Base-by-base conservation (phyloP, 2,888 invertebrate genomes). In the Athalia rosae region DNA sequence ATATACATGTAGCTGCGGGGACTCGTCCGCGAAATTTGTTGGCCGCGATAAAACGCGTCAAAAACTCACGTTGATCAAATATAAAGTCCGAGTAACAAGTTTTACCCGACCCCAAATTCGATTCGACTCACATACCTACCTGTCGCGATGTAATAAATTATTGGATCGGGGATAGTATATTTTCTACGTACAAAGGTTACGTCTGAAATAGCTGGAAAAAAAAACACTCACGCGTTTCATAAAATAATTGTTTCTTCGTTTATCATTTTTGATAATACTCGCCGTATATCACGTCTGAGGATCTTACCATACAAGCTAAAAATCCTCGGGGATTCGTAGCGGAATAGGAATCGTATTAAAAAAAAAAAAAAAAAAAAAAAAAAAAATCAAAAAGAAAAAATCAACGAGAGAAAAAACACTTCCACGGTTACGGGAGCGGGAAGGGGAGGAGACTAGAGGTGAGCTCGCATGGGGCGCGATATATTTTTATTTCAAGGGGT, bases 21-120 rank as follows among this genome's bases (percentile, higher is more conserved):
- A 53, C 53, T 11, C 8, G n/a, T 53, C n/a, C 53, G n/a, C 53
- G 53, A 53, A n/a, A 28, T 28, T 28, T 28, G 28, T 28, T 28
- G 28, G 28, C 28, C 28, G 28, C 28, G 28, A 28, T 28, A 28
- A 28, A 28, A 28, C 28, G 28, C 28, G 28, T 28, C 28, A 28
- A 28, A 28, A 28, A 28, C 28, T 28, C 28, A 28, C 41, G 28
- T 53, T 67, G 53, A 67, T 67, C 67, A 15, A 67, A 67, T 67
- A 67, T 50, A 67, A 67, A 67, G 67, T 67, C 15, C 1, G 7
- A 67, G 67, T 67, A 67, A 67, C 67, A 67, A 67, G 67, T 67
- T 67, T 67, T 67, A 67, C 53, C 61, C 67, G 7, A 48, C 48
- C 50, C 53, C 15, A 67, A 67, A 67, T 67, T 67, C 53, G 28